Conservation (phyloP, 2,113 vertebrate species). For the Otus sunia region DNA sequence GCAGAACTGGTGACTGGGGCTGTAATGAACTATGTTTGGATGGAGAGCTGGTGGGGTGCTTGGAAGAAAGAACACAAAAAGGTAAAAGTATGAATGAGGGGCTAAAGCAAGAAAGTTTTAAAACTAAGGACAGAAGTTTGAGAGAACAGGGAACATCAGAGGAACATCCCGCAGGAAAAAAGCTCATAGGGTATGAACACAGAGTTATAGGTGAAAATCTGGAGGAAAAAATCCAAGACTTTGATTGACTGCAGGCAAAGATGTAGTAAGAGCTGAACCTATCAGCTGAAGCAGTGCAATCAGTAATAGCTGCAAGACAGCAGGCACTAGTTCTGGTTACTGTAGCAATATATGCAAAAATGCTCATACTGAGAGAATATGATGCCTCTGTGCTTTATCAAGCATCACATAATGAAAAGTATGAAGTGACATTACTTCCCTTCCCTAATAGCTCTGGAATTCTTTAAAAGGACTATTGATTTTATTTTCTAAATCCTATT, state of each 20-base stretch:
- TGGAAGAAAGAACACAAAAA: background rate
- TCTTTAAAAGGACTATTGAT: constrained; percentile 12
- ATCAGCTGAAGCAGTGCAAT: background rate
- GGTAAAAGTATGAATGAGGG: background rate
- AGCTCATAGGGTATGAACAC: background rate
- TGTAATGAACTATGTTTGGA: background rate
- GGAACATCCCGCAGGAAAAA: background rate
- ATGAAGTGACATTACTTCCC: background rate
- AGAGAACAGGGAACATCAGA: background rate
- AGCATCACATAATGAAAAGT: constrained; percentile 17
- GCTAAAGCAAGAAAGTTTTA: background rate
- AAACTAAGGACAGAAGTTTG: background rate
- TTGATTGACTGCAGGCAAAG: background rate
- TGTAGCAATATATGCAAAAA: background rate
- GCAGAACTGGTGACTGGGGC: background rate
- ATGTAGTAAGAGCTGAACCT: background rate
- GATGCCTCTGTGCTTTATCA: constrained; percentile 13
- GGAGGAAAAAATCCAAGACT: background rate
- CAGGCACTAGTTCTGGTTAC: background rate
- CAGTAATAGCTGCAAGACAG: constrained; percentile 16
- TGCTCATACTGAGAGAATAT: background rate
- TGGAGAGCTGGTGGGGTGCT: background rate
- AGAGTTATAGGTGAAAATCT: background rate
- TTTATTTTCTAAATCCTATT: constrained; percentile 35
- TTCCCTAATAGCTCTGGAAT: background rate